Evolutionary conservation across 2,797 vertebrate genomes (phyloP).

Genomic region (Clarias platycephalus): DNA sequence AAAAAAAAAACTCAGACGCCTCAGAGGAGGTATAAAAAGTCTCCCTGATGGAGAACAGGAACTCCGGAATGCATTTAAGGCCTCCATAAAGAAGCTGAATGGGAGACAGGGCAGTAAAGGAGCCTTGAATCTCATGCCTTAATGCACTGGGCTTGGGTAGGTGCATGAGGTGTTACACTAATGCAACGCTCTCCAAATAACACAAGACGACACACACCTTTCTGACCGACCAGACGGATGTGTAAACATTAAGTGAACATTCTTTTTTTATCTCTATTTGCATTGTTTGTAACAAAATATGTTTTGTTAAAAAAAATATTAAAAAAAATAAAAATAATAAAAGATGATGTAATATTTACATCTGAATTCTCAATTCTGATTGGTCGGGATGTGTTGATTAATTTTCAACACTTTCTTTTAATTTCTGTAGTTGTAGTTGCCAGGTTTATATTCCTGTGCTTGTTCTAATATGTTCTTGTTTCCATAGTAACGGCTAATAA

Average conservation of each 20-base stretch:
- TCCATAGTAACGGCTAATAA: not conserved
- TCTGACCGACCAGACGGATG: not conserved
- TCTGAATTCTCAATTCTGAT: not conserved
- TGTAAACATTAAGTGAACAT: not conserved
- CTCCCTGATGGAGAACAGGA: slow-evolving; percentile 21
- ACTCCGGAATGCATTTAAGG: slow-evolving; percentile 23
- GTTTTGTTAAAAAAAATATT: no score
- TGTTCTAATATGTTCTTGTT: not conserved
- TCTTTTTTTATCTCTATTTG: not conserved
- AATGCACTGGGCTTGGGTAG: not conserved
- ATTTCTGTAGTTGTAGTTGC: not conserved
- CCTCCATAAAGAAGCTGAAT: slow-evolving; percentile 23
- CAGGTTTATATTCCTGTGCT: not conserved
- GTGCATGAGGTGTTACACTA: not conserved
- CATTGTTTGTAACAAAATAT: not conserved
- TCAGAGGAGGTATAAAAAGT: slow-evolving; percentile 22
- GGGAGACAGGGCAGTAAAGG: not conserved
- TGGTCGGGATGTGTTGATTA: not conserved
- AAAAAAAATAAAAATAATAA: no score
- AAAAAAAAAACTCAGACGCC: slow-evolving; percentile 11
- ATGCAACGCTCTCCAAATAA: not conserved
- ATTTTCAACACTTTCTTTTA: not conserved
- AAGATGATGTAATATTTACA: not conserved
- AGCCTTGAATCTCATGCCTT: not conserved
- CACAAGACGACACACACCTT: not conserved